Evolutionary conservation across 2,888 invertebrate species (phyloP), one percentile per base, ranked within the genome.

Genomic region (Apoda limacodes): DNA sequence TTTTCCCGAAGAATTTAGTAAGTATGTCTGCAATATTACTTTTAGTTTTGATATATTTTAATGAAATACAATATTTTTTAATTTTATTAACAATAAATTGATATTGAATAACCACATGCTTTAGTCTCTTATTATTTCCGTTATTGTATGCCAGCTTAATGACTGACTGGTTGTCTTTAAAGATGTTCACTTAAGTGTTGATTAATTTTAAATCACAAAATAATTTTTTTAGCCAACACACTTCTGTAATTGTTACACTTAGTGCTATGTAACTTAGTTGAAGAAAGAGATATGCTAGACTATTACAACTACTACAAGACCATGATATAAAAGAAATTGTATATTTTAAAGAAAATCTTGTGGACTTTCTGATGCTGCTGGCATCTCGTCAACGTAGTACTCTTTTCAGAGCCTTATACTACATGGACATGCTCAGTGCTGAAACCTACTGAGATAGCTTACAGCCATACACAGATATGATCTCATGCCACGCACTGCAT

Each of bases 281-380:
- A 48, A 21, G 49, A 52, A 9, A 48, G 26, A 26, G 38, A 38
- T 3, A 49, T 45, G 35, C 32, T 35, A 5, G 9, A n/a, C 32
- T 51, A 48, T 22, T 46, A 45, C 15, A n/a, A n/a, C n/a, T n/a
- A n/a, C 41, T 45, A 3, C 41, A 45, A 27, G 40, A 28, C 46
- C 45, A 46, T 10, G 22, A 35, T 13, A 48, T 29, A 10, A 40
- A 19, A 28, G 45, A 47, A 22, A 41, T 34, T 9, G 32, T 21
- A 28, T 39, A 34, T 11, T 9, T 36, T 34, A 48, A 45, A 9
- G 22, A 32, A 30, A 35, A 46, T 2, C 45, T 40, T 11, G 44
- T 48, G 2, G 50, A 50, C 19, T 42, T 47, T 27, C 46, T 43
- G 30, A 45, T 45, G 4, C 12, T 30, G 1, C 34, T 6, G 28